phyloP scores from a whole-genome alignment of 2,888 invertebrate genomes.

The Willowsia nigromaculata region DNA sequence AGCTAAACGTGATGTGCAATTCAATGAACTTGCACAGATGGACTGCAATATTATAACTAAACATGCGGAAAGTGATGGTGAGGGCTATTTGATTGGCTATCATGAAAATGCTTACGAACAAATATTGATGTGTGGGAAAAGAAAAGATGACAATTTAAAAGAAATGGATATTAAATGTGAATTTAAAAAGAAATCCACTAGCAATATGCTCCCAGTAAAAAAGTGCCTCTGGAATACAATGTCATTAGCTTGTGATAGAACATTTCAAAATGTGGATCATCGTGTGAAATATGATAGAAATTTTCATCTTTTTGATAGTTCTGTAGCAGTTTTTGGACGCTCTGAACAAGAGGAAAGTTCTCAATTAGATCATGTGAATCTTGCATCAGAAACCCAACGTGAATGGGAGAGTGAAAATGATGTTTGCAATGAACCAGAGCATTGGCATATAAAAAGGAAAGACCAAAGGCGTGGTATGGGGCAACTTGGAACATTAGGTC shows the following conservation, averaged over 20 bases:
- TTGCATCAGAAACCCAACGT: too few relatives aligned
- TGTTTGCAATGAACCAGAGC: not conserved
- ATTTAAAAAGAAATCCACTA: too few relatives aligned
- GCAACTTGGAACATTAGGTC: not conserved
- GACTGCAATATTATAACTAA: not conserved
- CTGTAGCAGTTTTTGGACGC: too few relatives aligned
- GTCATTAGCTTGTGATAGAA: too few relatives aligned
- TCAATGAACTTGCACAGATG: constrained; percentile 1
- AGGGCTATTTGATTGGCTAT: not conserved
- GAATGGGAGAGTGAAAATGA: not conserved
- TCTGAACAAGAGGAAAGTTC: too few relatives aligned
- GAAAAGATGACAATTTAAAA: not conserved
- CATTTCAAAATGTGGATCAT: too few relatives aligned
- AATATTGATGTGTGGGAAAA: not conserved
- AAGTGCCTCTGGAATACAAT: too few relatives aligned
- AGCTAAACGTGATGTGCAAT: not conserved
- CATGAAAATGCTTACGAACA: not conserved
- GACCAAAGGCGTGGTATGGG: not conserved
- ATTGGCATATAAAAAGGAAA: not conserved
- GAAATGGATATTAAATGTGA: not conserved
- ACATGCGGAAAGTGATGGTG: not conserved
- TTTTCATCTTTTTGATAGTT: too few relatives aligned
- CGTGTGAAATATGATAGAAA: too few relatives aligned
- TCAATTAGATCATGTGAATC: too few relatives aligned
- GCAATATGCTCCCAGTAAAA: too few relatives aligned